Evolutionary conservation across 2,797 vertebrate genomes (phyloP).

Genomic region (Tadarida brasiliensis): DNA sequence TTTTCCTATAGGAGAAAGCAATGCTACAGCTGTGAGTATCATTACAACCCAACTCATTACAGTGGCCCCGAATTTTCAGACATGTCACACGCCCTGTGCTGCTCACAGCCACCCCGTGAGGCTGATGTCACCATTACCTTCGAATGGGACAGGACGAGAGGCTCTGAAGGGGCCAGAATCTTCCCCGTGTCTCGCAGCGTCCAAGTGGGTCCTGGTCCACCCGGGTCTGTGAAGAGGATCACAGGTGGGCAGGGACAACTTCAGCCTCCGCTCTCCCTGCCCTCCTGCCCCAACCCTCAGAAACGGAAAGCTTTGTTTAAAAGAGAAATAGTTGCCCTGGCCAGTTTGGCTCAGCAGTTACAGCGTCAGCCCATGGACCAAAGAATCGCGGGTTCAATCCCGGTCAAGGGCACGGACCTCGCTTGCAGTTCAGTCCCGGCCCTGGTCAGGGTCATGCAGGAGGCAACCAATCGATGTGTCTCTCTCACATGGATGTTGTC

Average conservation of each 20-base stretch:
- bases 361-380: too few relatives aligned
- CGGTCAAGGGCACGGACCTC: too few relatives aligned
- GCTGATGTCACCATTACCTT: neutral
- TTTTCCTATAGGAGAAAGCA: neutral
- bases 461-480: too few relatives aligned
- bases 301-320: neutral
- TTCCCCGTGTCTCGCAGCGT: neutral
- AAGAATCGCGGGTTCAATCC: too few relatives aligned
- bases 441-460: too few relatives aligned
- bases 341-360: too few relatives aligned
- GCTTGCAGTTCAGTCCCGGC: too few relatives aligned
- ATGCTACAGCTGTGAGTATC: accelerated
- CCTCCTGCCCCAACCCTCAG: neutral
- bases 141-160: accelerated
- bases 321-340: neutral
- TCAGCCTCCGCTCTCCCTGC: neutral
- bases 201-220: neutral
- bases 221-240: neutral
- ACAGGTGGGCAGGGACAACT: neutral
- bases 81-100: accelerated
- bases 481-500: too few relatives aligned
- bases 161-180: accelerated
- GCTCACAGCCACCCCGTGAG: neutral
- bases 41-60: neutral
- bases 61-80: neutral